Evolutionary conservation across 2,888 invertebrate species (phyloP), one percentile per base, ranked within the genome.

Genomic region (Ceriagrion tenellum): DNA sequence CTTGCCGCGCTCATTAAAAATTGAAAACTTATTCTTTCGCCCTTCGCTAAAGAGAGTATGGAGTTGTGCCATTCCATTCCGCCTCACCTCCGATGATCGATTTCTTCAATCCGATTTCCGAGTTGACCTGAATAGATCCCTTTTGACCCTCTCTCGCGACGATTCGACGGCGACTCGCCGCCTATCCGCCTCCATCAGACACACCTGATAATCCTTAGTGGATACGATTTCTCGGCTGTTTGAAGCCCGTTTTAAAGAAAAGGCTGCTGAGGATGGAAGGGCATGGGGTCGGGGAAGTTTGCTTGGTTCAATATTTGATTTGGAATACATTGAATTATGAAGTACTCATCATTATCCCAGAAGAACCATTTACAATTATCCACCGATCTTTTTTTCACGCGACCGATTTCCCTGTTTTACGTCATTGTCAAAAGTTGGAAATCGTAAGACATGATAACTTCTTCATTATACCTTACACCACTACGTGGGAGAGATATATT

Each of bases 21-120:
- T 81, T 81, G 81, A 35, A 81, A 81, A 81, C 81, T 81, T 81
- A 81, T 81, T 81, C 81, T 81, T 81, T 81, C 81, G 81, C 2
- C 81, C 81, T 13, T 81, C 18, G 81, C 81, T 35, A 16, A 81
- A 35, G 81, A 35, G 81, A 81, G 0, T 35, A 35, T 2, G 47
- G 81, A 35, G 35, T 35, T 35, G 81, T 16, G 74, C 74, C 13
- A 30, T 81, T 35, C 30, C 69, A 69, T 69, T 69, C 69, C 69
- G 26, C 2, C 26, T 26, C 69, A 69, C 69, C 10, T 35, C 26
- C 30, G 10, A n/a, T 81, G 81, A 81, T 81, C 30, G 81, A 81
- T 81, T 81, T 35, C 35, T 81, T 81, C 81, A 81, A 81, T 81
- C 81, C 35, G 81, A 81, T 81, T 81, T 35, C 81, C 81, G 81